These are phyloP conservation scores for Drosophila mulleri DNA, from an alignment of 2,888 invertebrate species.

Conservation along the genomic window DNA sequence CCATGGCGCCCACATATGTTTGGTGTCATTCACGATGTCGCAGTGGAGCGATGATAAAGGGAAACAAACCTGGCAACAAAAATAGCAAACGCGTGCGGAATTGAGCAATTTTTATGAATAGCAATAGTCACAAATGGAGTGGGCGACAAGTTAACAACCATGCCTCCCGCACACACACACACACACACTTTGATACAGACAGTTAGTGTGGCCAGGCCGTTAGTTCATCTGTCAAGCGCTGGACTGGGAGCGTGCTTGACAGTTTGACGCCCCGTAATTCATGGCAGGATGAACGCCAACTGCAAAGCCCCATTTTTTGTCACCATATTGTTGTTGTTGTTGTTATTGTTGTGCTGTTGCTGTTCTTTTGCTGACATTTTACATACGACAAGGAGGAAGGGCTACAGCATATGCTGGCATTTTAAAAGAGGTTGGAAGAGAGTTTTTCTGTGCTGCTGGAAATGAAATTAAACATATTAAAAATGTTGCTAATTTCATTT, in stretches of 20 bases:
- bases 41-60: constrained; percentile 47
- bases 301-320: constrained; percentile 40
- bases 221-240: constrained; percentile 70
- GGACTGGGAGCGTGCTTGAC: constrained; percentile 72
- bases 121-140: constrained; percentile 71
- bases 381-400: constrained; percentile 49
- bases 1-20: constrained; percentile 51
- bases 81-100: constrained; percentile 79
- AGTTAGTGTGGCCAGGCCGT: constrained; percentile 46
- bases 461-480: constrained; percentile 61
- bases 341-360: constrained; percentile 1
- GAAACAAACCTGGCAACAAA: constrained; percentile 61
- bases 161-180: neutral
- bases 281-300: constrained; percentile 78
- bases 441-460: constrained; percentile 9
- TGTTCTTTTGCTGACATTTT: constrained; percentile 53
- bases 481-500: constrained; percentile 66
- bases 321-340: constrained; percentile 1
- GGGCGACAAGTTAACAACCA: constrained; percentile 17
- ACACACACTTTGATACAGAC: constrained; percentile 22
- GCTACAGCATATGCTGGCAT: constrained; percentile 51
- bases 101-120: constrained; percentile 82
- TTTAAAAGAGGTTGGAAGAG: constrained; percentile 47
- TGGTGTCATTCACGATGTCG: constrained; percentile 59
- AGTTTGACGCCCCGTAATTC: constrained; percentile 82